Base-by-base conservation (phyloP, 2,888 invertebrate genomes). In the Monochamus alternatus region DNA sequence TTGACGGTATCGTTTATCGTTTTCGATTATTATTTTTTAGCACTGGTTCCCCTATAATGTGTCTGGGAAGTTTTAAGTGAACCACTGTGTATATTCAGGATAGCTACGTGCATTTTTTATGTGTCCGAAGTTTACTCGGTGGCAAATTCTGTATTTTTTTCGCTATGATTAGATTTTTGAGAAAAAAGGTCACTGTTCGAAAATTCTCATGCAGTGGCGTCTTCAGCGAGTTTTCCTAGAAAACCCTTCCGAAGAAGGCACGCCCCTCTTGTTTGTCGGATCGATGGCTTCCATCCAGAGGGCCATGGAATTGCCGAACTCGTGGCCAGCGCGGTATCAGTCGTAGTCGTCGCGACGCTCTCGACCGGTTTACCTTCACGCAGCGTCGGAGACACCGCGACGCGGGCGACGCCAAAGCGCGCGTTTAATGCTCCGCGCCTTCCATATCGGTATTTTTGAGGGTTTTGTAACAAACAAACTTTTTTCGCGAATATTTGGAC, bases 341-440 rank as follows among this genome's bases (percentile, higher is more conserved):
- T 76, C 65, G 76, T 78, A 81, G 82, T 81, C 81, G 81, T 78
- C 79, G 80, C 80, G 82, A 80, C 82, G 81, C 66, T 76, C 60
- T 52, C 66, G 73, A 51, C 69, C 66, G 65, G 70, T 73, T 69
- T 65, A 64, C 70, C 66, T 30, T 44, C 31, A 30, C 51, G 67
- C n/a, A 55, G 55, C 67, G 52, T 14, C 43, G 62, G 30, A 22
- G 59, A n/a, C 38, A 51, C n/a, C 67, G 67, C 67, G 65, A 32
- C 67, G 67, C 60, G 67, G 63, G 12, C 44, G 47, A 60, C 69
- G 63, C 63, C 30, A 51, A 32, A 44, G 32, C 67, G 62, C n/a
- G 47, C 31, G 10, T 30, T 44, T 22, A 4, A 55, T 7, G 12
- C n/a, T 55, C 55, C 14, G 55, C 10, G n/a, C 7, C 7, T 55